Conservation (phyloP, 2,113 vertebrate species). For the Tautogolabrus adspersus region DNA sequence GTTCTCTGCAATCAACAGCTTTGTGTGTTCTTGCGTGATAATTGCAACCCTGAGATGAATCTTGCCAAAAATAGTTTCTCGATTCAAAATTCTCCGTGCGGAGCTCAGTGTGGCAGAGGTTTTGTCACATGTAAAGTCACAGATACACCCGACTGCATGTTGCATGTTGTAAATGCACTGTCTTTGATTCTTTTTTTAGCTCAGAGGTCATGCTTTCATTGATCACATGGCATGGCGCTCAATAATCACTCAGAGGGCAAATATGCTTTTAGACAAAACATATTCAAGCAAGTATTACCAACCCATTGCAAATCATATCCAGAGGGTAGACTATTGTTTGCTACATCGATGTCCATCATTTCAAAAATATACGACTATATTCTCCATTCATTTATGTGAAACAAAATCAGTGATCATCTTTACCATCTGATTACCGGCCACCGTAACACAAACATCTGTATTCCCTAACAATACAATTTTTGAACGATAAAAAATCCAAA, state of each 20-base stretch:
- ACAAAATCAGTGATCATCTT: neutral
- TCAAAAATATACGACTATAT: neutral
- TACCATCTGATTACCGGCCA: neutral
- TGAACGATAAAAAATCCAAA: neutral
- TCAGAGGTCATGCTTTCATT: constrained; percentile 39
- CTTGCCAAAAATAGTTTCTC: constrained; percentile 57
- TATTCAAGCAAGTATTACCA: constrained; percentile 2
- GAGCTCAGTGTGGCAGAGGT: neutral
- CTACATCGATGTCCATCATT: neutral
- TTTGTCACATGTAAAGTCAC: constrained; percentile 7
- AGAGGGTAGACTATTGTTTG: neutral
- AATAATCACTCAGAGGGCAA: constrained; percentile 61
- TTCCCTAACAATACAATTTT: no score
- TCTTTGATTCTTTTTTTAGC: constrained; percentile 16
- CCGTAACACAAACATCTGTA: neutral
- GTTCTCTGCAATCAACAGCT: constrained; percentile 68
- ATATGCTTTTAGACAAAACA: constrained; percentile 58
- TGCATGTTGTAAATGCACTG: constrained; percentile 13
- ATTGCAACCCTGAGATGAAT: constrained; percentile 57
- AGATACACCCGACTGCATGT: neutral
- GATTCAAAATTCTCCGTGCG: constrained; percentile 19
- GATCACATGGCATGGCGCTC: constrained; percentile 31
- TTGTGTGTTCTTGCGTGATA: constrained; percentile 57
- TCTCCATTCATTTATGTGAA: no score
- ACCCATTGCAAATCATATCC: neutral